Conservation (phyloP, 2,888 invertebrate genomes). For the Drosophila borborema region DNA sequence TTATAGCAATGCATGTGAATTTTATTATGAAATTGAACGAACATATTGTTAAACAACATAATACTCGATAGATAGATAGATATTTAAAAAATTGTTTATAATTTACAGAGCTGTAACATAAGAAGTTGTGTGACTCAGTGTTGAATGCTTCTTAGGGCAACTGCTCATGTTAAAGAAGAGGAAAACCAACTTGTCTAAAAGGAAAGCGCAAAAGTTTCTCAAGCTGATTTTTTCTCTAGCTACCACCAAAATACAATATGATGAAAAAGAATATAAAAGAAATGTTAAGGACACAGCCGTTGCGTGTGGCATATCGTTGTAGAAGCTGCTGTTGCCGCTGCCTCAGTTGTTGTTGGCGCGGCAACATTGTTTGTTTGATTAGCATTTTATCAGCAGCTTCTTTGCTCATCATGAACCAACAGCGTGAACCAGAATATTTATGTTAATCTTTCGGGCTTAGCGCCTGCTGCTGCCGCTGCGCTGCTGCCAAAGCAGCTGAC, state of each 20-base stretch:
- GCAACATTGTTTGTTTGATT: constrained; percentile 74
- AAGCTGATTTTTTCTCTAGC: constrained; percentile 41
- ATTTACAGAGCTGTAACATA: no score
- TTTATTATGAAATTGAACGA: background rate
- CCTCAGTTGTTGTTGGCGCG: constrained; percentile 36
- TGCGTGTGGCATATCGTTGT: constrained; percentile 45
- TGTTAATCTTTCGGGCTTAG: constrained; percentile 65
- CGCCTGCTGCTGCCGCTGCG: constrained; percentile 18
- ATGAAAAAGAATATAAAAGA: constrained; percentile 5
- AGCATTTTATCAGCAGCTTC: constrained; percentile 77
- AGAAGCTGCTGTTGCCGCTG: constrained; percentile 23
- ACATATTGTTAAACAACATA: background rate
- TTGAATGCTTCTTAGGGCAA: constrained; percentile 19
- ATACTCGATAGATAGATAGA: no score
- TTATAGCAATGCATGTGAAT: background rate
- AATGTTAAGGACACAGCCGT: constrained; percentile 39
- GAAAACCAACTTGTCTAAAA: constrained; percentile 49
- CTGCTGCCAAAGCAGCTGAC: constrained; percentile 62
- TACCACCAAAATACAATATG: constrained; percentile 37
- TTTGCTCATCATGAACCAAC: constrained; percentile 63
- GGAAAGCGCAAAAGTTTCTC: constrained; percentile 64
- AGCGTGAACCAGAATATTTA: constrained; percentile 63
- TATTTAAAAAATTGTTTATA: background rate
- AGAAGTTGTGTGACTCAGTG: constrained; percentile 26
- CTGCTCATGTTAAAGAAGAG: constrained; percentile 10